Base-by-base conservation (phyloP, 35 echinoderm and acorn worm species). In the Ophioderma brevispina region DNA sequence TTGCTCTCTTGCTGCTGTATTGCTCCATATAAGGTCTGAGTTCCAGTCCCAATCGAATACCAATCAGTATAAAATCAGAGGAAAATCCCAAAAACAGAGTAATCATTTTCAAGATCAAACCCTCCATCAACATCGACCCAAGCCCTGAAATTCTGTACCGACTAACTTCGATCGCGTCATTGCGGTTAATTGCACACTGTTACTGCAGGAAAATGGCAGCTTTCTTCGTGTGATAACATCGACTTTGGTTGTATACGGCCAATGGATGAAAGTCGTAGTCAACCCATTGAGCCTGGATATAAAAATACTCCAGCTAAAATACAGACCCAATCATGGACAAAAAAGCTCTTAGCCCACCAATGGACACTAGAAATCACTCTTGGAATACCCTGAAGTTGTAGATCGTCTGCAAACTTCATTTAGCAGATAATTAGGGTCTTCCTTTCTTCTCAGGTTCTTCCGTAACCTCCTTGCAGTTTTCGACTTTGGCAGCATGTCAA, bases 151-250 rank as follows among this genome's bases (percentile, higher is more conserved):
- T 8, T 90, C 43, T 11, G 86, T 86, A 8, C 81, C 86, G 13
- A 90, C 78, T 49, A 96, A 11, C 37, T 75, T 18, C 25, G 97
- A 95, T 13, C 87, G 75, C 32, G 55, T 87, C 88, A 99, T n/a
- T 55, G 19, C 90, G 91, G 76, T 99, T 99, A 78, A 95, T 99
- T 99, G 39, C 97, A 99, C 21, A 99, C 76, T 0, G 97, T 99
- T 0, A 99, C 89, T 0, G 97, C 94, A 0, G 97, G 97, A 56
- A 99, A 99, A 0, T 38, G 0, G 91, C 84, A 3, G 43, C 40
- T 18, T 76, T 85, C 32, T 82, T 90, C 39, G 87, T n/a, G n/a
- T 90, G 5, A 95, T 46, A 18, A 99, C 64, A 31, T 92, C 85
- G 25, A 93, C 77, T 50, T 92, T 95, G 6, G 97, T 99, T 25